Base-by-base conservation (phyloP, 2,797 vertebrate species). In the Argya squamiceps region DNA sequence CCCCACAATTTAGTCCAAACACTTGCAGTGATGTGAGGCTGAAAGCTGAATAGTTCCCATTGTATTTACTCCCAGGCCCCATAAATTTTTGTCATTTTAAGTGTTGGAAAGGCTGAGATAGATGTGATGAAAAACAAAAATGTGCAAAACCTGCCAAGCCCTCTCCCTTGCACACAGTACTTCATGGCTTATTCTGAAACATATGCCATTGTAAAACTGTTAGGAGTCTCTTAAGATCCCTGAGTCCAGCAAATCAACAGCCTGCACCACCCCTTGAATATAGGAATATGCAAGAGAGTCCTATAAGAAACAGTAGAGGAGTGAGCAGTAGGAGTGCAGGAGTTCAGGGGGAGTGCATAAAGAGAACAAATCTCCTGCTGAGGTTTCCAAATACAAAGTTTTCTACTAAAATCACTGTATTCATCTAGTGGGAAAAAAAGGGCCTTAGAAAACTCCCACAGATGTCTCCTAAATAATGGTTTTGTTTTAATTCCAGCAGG, bases 401-500 rank as follows among this genome's bases (percentile, higher is more conserved):
- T 93, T 92, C 67, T 92, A 80, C 32, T 91, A 89, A 91, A 91
- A 92, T 67, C 22, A 50, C 52, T 10, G 16, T 82, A 88, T 85
- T 95, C 68, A 86, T 93, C 30, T 85, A 34, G 11, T 77, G n/a
- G 43, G 27, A 22, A 22, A 22, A 95, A 95, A 81, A 78, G 24
- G 19, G 27, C 29, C 32, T 80, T 79, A 59, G 39, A 67, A 56
- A 68, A 80, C 30, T 47, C 46, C 39, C 65, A 85, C 78, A 89
- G 52, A 89, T 49, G 32, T 71, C 41, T 86, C 46, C 34, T 84
- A 91, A 68, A 84, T 74, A 26, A 15, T 67, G 34, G 19, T 39
- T 92, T 92, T 94, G 46, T 91, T 97, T 95, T 89, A 79, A 71
- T 94, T 97, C 76, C 37, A 83, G 10, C 34, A 62, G 64, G 47